Percentiles rank a stretch among this genome's conserved stretches.
These are phyloP conservation scores for Volucella bombylans DNA, from an alignment of 2,888 invertebrate species.

Conservation along the genomic window DNA sequence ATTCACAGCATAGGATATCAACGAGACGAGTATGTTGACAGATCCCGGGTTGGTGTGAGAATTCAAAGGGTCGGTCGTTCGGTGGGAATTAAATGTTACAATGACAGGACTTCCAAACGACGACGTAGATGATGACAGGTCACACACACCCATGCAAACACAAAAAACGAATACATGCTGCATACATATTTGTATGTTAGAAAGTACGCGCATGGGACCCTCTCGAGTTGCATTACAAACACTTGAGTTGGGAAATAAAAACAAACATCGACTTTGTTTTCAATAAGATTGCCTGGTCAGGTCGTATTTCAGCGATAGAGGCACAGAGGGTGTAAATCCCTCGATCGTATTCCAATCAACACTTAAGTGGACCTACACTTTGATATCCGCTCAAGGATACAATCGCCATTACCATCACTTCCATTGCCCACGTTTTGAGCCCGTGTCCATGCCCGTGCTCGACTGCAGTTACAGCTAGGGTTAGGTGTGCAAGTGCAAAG, in stretches of 20 bases:
- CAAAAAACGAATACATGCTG: background rate
- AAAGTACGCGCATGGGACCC: conserved; percentile 31
- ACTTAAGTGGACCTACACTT: conserved; percentile 64
- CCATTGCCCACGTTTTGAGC: background rate
- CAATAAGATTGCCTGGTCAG: conserved; percentile 54
- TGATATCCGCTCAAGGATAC: conserved; percentile 36
- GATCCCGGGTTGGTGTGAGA: conserved; percentile 21
- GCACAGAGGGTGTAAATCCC: conserved; percentile 38
- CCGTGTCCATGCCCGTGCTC: too few relatives aligned
- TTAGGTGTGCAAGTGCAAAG: conserved; percentile 6
- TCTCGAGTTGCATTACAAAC: conserved; percentile 60
- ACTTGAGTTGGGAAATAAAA: conserved; percentile 62
- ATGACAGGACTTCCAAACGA: conserved; percentile 4
- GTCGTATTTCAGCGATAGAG: background rate
- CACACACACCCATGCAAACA: background rate
- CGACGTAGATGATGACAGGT: conserved; percentile 15
- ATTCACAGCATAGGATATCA: conserved; percentile 49
- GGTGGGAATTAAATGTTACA: background rate
- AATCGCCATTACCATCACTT: conserved; percentile 3
- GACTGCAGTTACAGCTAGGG: background rate
- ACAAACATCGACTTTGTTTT: conserved; percentile 61
- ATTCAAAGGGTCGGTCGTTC: conserved; percentile 25
- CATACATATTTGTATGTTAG: conserved; percentile 2
- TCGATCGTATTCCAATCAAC: conserved; percentile 70
- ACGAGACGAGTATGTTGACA: conserved; percentile 37